These are phyloP conservation scores for Apis mellifera DNA, from an alignment of 1,140 invertebrate genomes.

Conservation along the genomic window DNA sequence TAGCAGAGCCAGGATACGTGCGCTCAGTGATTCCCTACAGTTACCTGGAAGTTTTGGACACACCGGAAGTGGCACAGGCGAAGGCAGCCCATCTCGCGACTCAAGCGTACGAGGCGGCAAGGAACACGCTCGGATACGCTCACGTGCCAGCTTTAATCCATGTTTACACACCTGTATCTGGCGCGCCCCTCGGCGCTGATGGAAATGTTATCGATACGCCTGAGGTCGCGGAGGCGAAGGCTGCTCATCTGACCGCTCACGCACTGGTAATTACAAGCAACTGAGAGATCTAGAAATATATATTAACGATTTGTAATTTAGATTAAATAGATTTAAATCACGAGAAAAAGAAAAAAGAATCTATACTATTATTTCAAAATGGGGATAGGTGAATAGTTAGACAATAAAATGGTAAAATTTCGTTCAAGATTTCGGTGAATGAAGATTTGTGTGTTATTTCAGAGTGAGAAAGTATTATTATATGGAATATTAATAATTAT, in stretches of 20 bases:
- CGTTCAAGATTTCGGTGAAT: too few relatives aligned
- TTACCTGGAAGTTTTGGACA: conserved; percentile 77
- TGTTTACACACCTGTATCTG: conserved; percentile 54
- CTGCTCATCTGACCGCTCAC: conserved; percentile 83
- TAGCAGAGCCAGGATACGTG: conserved; percentile 50
- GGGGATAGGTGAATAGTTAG: too few relatives aligned
- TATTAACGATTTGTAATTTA: background rate
- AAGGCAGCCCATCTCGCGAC: conserved; percentile 81
- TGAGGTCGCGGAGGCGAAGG: conserved; percentile 84
- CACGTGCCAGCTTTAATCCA: conserved; percentile 60
- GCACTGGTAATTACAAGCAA: conserved; percentile 61
- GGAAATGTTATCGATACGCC: conserved; percentile 84
- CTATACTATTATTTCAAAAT: too few relatives aligned
- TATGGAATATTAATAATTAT: too few relatives aligned
- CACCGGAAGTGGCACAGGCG: conserved; percentile 83
- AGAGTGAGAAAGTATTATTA: background rate
- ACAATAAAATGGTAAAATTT: too few relatives aligned
- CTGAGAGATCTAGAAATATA: background rate
- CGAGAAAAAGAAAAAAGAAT: too few relatives aligned
- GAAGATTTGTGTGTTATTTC: background rate
- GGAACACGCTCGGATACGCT: conserved; percentile 69
- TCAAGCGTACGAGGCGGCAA: conserved; percentile 71
- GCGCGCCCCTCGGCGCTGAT: conserved; percentile 79
- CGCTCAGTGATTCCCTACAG: conserved; percentile 25
- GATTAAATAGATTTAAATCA: too few relatives aligned